Conservation (phyloP, 23 tunicate species). For the Clavelina lepadiformis region DNA sequence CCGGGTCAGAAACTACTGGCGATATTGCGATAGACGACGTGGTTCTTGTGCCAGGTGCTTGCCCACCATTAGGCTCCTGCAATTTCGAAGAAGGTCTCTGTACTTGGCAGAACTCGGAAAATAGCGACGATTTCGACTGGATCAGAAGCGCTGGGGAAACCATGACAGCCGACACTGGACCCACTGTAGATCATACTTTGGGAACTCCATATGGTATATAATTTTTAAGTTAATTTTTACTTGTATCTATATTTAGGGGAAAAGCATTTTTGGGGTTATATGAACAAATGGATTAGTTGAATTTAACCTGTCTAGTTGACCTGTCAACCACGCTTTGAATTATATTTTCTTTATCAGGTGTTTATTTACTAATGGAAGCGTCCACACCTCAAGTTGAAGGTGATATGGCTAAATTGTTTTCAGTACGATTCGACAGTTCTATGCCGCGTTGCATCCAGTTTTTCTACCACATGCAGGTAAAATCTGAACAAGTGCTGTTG, state of each 20-base stretch:
- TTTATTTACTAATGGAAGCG: slow-evolving; percentile 81
- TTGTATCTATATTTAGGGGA: neutral
- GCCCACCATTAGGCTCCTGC: slow-evolving; percentile 89
- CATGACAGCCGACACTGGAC: slow-evolving; percentile 81
- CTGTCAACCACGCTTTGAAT: neutral
- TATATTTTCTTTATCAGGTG: slow-evolving; percentile 41
- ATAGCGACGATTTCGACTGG: slow-evolving; percentile 92
- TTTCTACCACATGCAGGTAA: slow-evolving; percentile 76
- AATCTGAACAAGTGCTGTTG: too few relatives aligned
- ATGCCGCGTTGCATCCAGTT: slow-evolving; percentile 81
- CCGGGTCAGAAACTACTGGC: slow-evolving; percentile 32
- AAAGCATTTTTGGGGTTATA: neutral
- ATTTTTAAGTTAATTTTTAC: neutral
- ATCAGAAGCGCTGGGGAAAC: slow-evolving; percentile 73
- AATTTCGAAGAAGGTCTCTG: slow-evolving; percentile 77
- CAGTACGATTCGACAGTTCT: slow-evolving; percentile 75
- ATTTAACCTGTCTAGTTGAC: neutral
- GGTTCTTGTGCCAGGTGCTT: slow-evolving; percentile 55
- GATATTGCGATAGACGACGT: slow-evolving; percentile 84
- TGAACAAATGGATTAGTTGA: neutral
- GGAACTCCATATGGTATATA: slow-evolving; percentile 74
- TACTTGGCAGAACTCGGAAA: slow-evolving; percentile 92
- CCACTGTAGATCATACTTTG: slow-evolving; percentile 78
- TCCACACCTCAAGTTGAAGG: slow-evolving; percentile 90
- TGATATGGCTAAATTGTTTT: slow-evolving; percentile 73